Base-by-base conservation (phyloP, 2,888 invertebrate species). In the Sinodicranocentrus sp. region DNA sequence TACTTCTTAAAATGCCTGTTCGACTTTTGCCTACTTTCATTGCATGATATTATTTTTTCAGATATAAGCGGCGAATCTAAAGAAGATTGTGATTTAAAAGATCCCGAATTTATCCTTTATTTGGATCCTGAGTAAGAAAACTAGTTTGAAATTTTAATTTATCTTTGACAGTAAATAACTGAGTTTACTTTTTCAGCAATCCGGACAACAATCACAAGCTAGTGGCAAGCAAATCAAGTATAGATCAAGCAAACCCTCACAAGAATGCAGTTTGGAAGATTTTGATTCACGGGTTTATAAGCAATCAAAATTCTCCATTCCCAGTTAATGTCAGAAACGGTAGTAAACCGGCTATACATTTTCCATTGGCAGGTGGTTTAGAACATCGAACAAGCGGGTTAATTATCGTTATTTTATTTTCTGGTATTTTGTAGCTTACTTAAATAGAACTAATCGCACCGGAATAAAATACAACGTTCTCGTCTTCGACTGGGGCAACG, bases 271-370 rank as follows among this genome's bases (percentile, higher is more conserved):
- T 59, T 2, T 75, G 73, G 63, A 75, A 75, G 43, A 28, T 75
- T 25, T 28, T 75, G 21, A 75, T 75, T 26, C 63, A 75, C n/a
- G 73, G 73, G 5, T 75, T 75, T 28, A 8, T 75, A 0, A 75
- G 63, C 59, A 75, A 75, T 33, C 28, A 17, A n/a, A 28, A 48
- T 10, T 48, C 63, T 2, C 17, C 1, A 0, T 75, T 75, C 43
- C 63, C 63, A 5, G 63, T 48, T 2, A 75, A 75, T 25, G 63
- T 75, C n/a, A 48, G 48, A 17, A 26, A 61, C 17, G 72, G 44
- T 61, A 43, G 57, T 21, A 21, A 17, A 26, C 8, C n/a, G 15
- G 8, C 2, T 48, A n/a, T 52, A 19, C 19, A 52, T 17, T 17
- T 1, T 17, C 8, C 52, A 19, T 19, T 39, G 6, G 13, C 39